Evolutionary conservation across 2,888 invertebrate species (phyloP), one percentile per base, ranked within the genome.

Genomic region (Capitulum mitella): DNA sequence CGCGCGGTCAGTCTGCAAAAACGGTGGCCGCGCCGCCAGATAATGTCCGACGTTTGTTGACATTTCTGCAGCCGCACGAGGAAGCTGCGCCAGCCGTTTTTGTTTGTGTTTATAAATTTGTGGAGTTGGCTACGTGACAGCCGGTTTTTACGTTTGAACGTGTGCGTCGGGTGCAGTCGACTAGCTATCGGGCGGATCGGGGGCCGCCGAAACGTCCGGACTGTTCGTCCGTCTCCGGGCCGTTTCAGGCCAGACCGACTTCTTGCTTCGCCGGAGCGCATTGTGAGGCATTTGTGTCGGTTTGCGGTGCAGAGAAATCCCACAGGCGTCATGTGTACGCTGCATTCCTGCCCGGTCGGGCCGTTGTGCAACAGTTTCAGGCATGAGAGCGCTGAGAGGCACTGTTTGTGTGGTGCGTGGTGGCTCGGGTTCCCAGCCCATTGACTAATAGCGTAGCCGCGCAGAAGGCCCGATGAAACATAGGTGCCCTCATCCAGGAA

Each of bases 41-140:
- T 40, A 22, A 16, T 37, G 37, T 6, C 26, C 40, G 70, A 70
- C 70, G 70, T 70, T 70, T 70, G 70, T 70, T 37, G 70, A 70
- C 70, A 22, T 70, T 40, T 70, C 70, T 37, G 70, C 70, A 26
- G 37, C 26, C 32, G 40, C n/a, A 70, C 22, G 37, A 70, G 70
- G 70, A 70, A 70, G 70, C 26, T 26, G 6, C 26, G 26, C 5
- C 22, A n/a, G 26, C 37, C 6, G 70, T 70, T 70, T 70, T 70
- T 70, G 70, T 26, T 1, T 10, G 70, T 70, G 70, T 70, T 70
- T 70, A 70, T 70, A 29, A 37, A 40, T 70, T 37, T 19, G 64
- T 8, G 64, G 34, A 34, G 64, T 34, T 3, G 32, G 3, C 58
- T 26, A n/a, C 58, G 58, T 58, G 58, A 58, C 58, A 58, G 58